Percentiles rank a stretch among this genome's conserved stretches.
Conservation (phyloP, 2,113 vertebrate species). For the Mesitornis unicolor region DNA sequence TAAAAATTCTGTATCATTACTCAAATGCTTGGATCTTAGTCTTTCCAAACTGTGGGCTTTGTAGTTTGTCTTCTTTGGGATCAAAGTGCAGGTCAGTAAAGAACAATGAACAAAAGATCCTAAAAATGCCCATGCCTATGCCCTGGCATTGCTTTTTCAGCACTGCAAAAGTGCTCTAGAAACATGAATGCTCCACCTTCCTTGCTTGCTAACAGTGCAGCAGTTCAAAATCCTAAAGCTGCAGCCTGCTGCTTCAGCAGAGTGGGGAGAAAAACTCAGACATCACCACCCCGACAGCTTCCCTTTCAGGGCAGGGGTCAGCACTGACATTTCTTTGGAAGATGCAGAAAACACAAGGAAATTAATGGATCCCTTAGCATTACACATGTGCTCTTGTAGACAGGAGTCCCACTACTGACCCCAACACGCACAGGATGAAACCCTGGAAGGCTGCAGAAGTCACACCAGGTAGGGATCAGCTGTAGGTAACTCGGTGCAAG, state of each 20-base stretch:
- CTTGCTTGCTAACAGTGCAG: not conserved
- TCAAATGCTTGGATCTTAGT: not conserved
- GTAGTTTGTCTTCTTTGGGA: not conserved
- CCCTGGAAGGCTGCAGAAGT: not conserved
- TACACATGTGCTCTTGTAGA: not conserved
- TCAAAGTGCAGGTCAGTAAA: not conserved
- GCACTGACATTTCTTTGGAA: not conserved
- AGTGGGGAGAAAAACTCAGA: not conserved
- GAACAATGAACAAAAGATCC: not conserved
- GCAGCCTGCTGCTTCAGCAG: not conserved
- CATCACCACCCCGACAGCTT: not conserved
- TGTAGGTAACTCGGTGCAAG: not conserved
- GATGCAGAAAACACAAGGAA: not conserved
- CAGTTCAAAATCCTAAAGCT: not conserved
- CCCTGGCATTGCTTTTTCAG: not conserved
- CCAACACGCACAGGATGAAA: fast-evolving
- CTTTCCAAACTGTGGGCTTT: not conserved
- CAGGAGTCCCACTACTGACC: not conserved
- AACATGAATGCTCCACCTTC: not conserved
- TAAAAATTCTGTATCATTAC: not conserved
- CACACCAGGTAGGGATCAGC: fast-evolving
- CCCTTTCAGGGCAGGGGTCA: not conserved
- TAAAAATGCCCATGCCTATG: not conserved
- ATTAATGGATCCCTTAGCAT: not conserved
- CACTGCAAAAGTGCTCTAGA: not conserved